A percentile compares a stretch with the other conserved stretches of the same genome.
Conservation (phyloP, 2,888 invertebrate genomes). For the Neuroscelio doddi region DNA sequence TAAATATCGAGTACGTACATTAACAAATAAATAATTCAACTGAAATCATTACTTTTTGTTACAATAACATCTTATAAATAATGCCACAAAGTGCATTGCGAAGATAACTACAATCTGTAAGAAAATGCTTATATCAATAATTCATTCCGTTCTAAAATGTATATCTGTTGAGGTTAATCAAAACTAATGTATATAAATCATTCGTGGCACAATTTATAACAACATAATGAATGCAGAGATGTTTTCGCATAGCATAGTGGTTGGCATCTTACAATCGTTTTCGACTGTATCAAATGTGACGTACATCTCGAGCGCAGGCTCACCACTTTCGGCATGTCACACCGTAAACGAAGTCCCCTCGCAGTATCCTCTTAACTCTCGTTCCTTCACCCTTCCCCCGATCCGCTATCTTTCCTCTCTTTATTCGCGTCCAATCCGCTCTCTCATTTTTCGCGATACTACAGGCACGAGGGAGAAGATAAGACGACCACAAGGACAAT, state of each 20-base stretch:
- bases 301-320: slow-evolving; percentile 17
- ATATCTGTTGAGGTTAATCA: no score
- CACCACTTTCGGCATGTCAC: slow-evolving; percentile 36
- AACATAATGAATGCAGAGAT: slow-evolving; percentile 30
- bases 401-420: slow-evolving; percentile 20
- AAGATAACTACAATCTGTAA: no score
- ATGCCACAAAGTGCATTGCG: no score
- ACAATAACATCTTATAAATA: no score
- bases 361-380: slow-evolving; percentile 19
- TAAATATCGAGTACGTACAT: no score
- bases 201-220: slow-evolving; percentile 17
- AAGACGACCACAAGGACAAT: slow-evolving; percentile 52
- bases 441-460: slow-evolving; percentile 34
- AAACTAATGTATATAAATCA: no score
- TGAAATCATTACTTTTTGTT: no score
- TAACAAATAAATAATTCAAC: no score
- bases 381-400: slow-evolving; percentile 1
- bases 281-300: slow-evolving; percentile 19
- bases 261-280: no score
- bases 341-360: slow-evolving; percentile 20
- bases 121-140: no score
- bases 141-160: no score
- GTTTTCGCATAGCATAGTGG: slow-evolving; percentile 20
- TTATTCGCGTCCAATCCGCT: slow-evolving; percentile 36
- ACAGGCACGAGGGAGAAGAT: slow-evolving; percentile 19